A percentile compares a stretch with the other conserved stretches of the same genome.
phyloP scores from a whole-genome alignment of 2,888 invertebrate species.

The Apoderus coryli region DNA sequence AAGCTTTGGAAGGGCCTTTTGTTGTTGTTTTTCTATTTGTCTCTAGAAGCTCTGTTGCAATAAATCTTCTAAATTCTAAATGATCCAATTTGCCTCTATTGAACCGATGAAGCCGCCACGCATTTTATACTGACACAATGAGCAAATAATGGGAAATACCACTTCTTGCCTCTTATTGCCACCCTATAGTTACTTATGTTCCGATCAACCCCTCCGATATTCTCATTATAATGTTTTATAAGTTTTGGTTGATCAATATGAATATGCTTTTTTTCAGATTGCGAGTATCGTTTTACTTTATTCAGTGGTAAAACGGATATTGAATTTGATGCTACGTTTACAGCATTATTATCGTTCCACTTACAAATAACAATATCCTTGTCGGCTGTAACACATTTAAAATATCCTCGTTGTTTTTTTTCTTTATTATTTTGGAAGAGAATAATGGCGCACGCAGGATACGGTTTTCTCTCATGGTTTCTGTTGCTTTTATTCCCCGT shows the following conservation, averaged over 20 bases:
- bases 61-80: not conserved
- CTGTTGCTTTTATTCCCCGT: not conserved
- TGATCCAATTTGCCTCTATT: not conserved
- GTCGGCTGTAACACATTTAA: not conserved
- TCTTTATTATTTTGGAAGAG: not conserved
- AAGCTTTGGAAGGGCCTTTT: slow-evolving; percentile 5
- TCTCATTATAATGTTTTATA: slow-evolving; percentile 5
- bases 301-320: not conserved
- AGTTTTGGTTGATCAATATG: slow-evolving; percentile 4
- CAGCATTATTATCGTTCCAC: slow-evolving; percentile 7
- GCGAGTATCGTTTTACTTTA: slow-evolving; percentile 6
- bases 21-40: slow-evolving; percentile 5
- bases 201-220: slow-evolving; percentile 7
- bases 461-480: slow-evolving; percentile 1
- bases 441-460: not conserved
- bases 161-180: slow-evolving; percentile 1
- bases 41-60: slow-evolving; percentile 6
- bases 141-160: slow-evolving; percentile 4
- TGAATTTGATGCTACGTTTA: slow-evolving; percentile 4
- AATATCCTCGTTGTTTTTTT: slow-evolving; percentile 1
- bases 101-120: not conserved
- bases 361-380: slow-evolving; percentile 4
- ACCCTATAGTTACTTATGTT: slow-evolving; percentile 4
- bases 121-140: too few relatives aligned
- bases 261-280: slow-evolving; percentile 4